Percentiles rank a stretch among this genome's conserved stretches.
phyloP scores from a whole-genome alignment of 2,888 invertebrate species.

The Laothoe populi region DNA sequence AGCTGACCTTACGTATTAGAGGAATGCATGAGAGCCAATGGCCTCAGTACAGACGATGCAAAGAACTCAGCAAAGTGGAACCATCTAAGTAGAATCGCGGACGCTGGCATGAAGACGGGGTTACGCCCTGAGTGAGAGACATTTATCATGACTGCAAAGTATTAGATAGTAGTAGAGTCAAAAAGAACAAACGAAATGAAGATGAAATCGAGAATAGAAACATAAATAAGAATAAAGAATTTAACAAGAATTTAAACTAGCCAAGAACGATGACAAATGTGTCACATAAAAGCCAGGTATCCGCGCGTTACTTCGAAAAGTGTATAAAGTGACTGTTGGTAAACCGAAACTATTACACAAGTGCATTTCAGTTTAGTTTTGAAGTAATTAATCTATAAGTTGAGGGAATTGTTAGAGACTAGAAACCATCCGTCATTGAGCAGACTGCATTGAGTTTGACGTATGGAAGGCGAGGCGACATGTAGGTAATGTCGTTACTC shows the following conservation, averaged over 20 bases:
- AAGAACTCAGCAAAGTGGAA: no score
- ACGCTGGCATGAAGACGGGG: no score
- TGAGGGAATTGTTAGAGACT: constrained; percentile 45
- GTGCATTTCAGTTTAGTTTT: constrained; percentile 56
- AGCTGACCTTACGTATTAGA: no score
- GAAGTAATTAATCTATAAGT: constrained; percentile 55
- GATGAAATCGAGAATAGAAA: background rate
- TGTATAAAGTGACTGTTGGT: constrained; percentile 57
- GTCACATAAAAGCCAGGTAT: constrained; percentile 21
- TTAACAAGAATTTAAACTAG: background rate
- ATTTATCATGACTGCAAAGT: no score
- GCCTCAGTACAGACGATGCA: no score
- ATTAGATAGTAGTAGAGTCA: no score
- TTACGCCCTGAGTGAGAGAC: no score
- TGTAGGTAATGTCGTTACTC: constrained; percentile 55
- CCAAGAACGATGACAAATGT: background rate
- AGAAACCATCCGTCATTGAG: constrained; percentile 48
- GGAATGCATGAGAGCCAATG: no score
- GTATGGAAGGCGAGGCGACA: constrained; percentile 44
- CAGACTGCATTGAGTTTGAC: constrained; percentile 46
- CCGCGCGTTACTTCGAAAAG: constrained; percentile 32
- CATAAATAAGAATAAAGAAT: no score
- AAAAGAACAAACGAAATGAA: no score
- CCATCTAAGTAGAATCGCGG: no score
- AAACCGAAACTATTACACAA: constrained; percentile 53